phyloP scores from a whole-genome alignment of 2,797 vertebrate genomes.

The Netta rufina region DNA sequence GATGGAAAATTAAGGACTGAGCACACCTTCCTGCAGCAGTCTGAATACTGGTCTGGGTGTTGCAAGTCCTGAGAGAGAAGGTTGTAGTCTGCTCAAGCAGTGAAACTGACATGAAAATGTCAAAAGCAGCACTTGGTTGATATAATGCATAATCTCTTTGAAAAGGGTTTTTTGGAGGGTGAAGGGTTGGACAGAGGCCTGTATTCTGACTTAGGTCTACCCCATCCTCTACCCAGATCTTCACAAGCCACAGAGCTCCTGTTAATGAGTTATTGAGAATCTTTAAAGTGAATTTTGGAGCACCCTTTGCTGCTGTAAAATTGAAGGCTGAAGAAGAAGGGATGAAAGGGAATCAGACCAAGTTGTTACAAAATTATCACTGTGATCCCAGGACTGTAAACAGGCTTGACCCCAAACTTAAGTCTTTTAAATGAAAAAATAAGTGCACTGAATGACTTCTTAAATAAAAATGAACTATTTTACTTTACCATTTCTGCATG shows the following conservation, averaged over 20 bases:
- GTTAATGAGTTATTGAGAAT: background rate
- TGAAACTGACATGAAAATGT: background rate
- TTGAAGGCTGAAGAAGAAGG: background rate
- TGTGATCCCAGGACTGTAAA: background rate
- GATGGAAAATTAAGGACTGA: background rate
- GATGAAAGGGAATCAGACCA: background rate
- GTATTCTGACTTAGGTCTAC: background rate
- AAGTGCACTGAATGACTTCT: background rate
- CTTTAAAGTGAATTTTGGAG: background rate
- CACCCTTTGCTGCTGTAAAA: background rate
- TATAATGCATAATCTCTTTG: background rate
- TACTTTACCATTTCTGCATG: background rate
- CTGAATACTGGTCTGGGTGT: background rate
- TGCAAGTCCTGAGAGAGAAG: background rate
- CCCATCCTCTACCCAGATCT: background rate
- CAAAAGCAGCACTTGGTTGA: background rate
- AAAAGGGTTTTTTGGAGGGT: background rate
- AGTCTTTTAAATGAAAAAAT: background rate
- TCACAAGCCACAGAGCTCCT: background rate
- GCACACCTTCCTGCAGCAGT: background rate
- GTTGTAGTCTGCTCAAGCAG: background rate
- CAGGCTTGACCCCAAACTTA: background rate
- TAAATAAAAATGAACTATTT: background rate
- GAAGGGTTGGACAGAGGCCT: background rate
- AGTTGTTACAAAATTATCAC: background rate